Base-by-base conservation (phyloP, 1,140 invertebrate species). In the Adoxophyes honmai region DNA sequence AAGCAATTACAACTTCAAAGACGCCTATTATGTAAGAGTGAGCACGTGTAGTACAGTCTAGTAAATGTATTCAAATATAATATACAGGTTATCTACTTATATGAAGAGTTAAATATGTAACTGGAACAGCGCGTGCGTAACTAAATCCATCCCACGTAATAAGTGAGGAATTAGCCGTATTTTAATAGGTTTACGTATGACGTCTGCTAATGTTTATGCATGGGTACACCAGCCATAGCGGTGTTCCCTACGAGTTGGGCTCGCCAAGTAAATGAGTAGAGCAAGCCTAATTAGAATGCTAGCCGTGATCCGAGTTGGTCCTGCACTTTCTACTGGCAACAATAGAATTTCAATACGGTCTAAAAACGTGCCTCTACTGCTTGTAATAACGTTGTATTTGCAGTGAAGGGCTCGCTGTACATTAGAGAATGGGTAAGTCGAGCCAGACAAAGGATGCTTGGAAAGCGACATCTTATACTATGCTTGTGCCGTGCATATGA, bases 311-410 rank as follows among this genome's bases (percentile, higher is more conserved):
- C 64, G 52, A 70, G 62, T 66, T 61, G 68, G 66, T 61, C 62
- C 62, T 73, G 73, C 70, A 81, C 81, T 84, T 84, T 84, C 81
- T 84, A 84, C 66, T 62, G 28, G 51, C 64, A 78, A 81, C 77
- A 80, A 81, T 78, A 53, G 70, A 63, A 48, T 33, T 10, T 18
- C 21, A 9, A 18, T n/a, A 1, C n/a, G 21, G 21, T 28, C 10
- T 28, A n/a, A 48, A 48, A 48, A 5, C 13, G 11, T n/a, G 18
- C 21, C n/a, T 48, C n/a, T 28, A 1, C n/a, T 11, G 4, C 3
- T 48, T 48, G n/a, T 11, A 48, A 28, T 48, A 48, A 48, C 11
- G 51, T 35, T 28, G 51, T 28, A 34, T 16, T 52, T 48, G 42
- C 42, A 21, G 42, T 48, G 42, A 14, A n/a, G 14, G 15, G 39